phyloP scores from a whole-genome alignment of 2,888 invertebrate species.

The Stramonita haemastoma region DNA sequence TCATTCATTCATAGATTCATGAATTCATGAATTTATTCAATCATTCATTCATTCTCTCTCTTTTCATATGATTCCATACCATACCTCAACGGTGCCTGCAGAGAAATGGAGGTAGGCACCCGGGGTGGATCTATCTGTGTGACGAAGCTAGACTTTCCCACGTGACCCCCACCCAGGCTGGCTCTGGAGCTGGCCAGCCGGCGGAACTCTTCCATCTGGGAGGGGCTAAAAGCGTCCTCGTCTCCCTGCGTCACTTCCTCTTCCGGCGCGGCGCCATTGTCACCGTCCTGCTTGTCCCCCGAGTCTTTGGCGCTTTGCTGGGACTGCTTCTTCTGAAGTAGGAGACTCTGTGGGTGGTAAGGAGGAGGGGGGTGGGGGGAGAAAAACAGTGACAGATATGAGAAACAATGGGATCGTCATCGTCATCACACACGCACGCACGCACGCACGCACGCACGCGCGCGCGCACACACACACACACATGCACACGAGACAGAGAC shows the following conservation, averaged over 20 bases:
- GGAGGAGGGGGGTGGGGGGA: not conserved
- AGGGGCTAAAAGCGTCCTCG: constrained; percentile 42
- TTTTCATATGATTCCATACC: too few species aligned
- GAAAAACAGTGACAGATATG: not conserved
- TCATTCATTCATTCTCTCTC: too few species aligned
- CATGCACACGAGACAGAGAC: too few species aligned
- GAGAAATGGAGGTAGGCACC: not conserved
- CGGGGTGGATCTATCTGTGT: not conserved
- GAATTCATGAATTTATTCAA: too few species aligned
- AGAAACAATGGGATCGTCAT: too few species aligned
- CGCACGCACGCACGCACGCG: too few species aligned
- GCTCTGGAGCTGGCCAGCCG: constrained; percentile 31
- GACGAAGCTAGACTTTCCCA: constrained; percentile 20
- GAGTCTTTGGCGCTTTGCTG: not conserved
- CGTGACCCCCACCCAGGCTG: not conserved
- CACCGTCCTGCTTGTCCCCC: not conserved
- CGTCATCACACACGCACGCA: too few species aligned
- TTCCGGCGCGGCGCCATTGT: not conserved
- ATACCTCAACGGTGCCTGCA: not conserved
- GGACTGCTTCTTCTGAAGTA: constrained; percentile 25
- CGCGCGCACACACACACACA: too few species aligned
- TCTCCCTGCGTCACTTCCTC: constrained; percentile 13
- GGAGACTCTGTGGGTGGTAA: not conserved
- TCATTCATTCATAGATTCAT: too few species aligned
- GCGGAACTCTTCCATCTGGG: constrained; percentile 45